Conservation (phyloP, 2,113 vertebrate species). For the Peromyscus polionotus region DNA sequence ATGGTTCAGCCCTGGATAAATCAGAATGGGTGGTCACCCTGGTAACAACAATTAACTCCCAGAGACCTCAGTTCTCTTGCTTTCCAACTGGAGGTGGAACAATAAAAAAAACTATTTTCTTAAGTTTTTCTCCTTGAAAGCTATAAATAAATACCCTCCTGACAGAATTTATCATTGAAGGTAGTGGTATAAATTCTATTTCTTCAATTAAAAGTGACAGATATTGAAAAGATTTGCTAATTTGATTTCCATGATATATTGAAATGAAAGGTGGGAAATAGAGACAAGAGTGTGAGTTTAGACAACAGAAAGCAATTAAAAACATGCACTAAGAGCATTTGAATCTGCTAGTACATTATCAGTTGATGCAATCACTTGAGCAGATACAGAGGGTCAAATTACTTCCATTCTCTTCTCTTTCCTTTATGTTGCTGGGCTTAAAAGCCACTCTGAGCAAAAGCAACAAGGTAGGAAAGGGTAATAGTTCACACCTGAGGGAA, state of each 20-base stretch:
- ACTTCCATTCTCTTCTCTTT: conserved; percentile 16
- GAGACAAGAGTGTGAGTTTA: neutral
- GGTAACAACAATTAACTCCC: conserved; percentile 56
- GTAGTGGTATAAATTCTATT: conserved; percentile 42
- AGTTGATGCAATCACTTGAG: conserved; percentile 1
- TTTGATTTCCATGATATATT: conserved; percentile 46
- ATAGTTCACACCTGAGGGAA: neutral
- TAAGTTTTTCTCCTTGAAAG: conserved; percentile 63
- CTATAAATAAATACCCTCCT: conserved; percentile 46
- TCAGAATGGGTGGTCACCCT: conserved; percentile 60
- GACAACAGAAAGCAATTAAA: conserved; percentile 46
- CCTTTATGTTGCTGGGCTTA: neutral
- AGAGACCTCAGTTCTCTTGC: conserved; percentile 21
- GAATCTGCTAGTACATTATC: neutral
- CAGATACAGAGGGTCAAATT: conserved; percentile 36
- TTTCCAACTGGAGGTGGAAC: conserved; percentile 32
- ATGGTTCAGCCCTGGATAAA: neutral
- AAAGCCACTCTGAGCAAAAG: neutral
- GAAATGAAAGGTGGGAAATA: neutral
- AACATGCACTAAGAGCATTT: neutral
- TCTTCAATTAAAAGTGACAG: conserved; percentile 51
- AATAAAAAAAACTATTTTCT: conserved; percentile 58
- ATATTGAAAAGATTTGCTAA: conserved; percentile 30
- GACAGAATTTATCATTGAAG: conserved; percentile 41
- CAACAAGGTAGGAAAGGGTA: neutral